Evolutionary conservation across 1,140 invertebrate species (phyloP).

Genomic region (Pachypsylla venusta): DNA sequence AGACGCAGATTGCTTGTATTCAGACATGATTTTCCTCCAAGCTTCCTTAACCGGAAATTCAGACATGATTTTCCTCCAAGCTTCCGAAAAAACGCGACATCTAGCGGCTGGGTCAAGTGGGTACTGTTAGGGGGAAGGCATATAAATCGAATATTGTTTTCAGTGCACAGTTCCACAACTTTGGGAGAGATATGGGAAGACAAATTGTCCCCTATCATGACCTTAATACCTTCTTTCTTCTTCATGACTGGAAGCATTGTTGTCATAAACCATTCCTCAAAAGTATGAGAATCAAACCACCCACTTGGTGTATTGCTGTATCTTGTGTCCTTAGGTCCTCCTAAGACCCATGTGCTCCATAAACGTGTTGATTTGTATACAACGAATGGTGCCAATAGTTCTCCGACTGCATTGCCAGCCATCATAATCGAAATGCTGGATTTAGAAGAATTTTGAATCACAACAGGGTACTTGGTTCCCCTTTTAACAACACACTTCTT

Average conservation of each 20-base stretch:
- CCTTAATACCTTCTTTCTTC: slow-evolving; percentile 16
- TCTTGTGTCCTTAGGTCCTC: slow-evolving; percentile 23
- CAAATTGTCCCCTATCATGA: slow-evolving; percentile 30
- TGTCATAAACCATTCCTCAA: slow-evolving; percentile 29
- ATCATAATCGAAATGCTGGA: slow-evolving; percentile 13
- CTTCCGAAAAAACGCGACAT: slow-evolving; percentile 31
- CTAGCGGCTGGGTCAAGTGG: slow-evolving; percentile 32
- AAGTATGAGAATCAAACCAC: slow-evolving; percentile 26
- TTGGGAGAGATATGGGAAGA: slow-evolving; percentile 28
- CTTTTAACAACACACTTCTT: slow-evolving; percentile 13
- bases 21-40: slow-evolving; percentile 29
- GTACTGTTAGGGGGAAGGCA: slow-evolving; percentile 31
- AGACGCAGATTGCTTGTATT: slow-evolving; percentile 22
- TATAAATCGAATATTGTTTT: slow-evolving; percentile 30
- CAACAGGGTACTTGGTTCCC: slow-evolving; percentile 13
- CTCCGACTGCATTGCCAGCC: slow-evolving; percentile 10
- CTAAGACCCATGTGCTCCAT: slow-evolving; percentile 26
- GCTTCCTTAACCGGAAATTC: slow-evolving; percentile 28
- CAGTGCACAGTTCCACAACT: slow-evolving; percentile 25
- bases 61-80: too few relatives aligned
- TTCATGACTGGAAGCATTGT: slow-evolving; percentile 22
- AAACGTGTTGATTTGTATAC: slow-evolving; percentile 29
- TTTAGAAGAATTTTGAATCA: slow-evolving; percentile 11
- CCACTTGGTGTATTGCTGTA: slow-evolving; percentile 28
- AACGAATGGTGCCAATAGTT: slow-evolving; percentile 25